phyloP scores from a whole-genome alignment of 1,140 invertebrate genomes.

The Drosophila simulans region DNA sequence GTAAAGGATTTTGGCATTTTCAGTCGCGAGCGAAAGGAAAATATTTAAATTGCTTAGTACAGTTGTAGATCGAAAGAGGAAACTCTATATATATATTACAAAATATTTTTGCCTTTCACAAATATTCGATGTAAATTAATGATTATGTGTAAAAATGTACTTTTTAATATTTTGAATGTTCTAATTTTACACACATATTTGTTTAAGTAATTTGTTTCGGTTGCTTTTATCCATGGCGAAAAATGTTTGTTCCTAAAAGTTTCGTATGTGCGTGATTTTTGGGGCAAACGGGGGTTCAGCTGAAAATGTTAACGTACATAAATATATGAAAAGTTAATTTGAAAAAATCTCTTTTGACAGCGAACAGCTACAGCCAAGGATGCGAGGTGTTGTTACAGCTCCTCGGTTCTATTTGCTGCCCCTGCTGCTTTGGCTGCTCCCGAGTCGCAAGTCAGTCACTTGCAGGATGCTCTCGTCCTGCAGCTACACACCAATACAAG shows the following conservation, averaged over 20 bases:
- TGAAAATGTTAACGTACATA: constrained; percentile 76
- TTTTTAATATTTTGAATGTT: background rate
- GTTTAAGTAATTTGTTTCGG: background rate
- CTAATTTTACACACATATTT: background rate
- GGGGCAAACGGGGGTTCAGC: constrained; percentile 49
- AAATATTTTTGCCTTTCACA: background rate
- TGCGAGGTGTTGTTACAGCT: constrained; percentile 33
- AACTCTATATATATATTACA: background rate
- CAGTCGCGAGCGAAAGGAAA: constrained; percentile 48
- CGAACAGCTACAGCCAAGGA: constrained; percentile 31
- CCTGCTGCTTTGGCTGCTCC: constrained; percentile 40
- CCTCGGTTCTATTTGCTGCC: constrained; percentile 11
- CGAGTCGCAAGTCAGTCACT: constrained; percentile 77
- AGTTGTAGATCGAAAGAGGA: background rate
- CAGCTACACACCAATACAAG: constrained; percentile 41
- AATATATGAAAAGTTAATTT: constrained; percentile 84
- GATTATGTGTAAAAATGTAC: background rate
- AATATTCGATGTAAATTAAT: background rate
- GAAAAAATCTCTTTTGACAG: constrained; percentile 83
- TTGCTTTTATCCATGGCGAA: too few relatives aligned
- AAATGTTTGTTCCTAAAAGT: constrained; percentile 1
- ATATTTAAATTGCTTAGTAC: constrained; percentile 7
- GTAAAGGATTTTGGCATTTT: constrained; percentile 69
- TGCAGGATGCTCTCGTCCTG: constrained; percentile 69
- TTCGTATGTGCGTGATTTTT: constrained; percentile 17